Percentiles rank a stretch among this genome's conserved stretches.
Evolutionary conservation across 1,140 invertebrate species (phyloP).

Genomic region (Marisa cornuarietis): DNA sequence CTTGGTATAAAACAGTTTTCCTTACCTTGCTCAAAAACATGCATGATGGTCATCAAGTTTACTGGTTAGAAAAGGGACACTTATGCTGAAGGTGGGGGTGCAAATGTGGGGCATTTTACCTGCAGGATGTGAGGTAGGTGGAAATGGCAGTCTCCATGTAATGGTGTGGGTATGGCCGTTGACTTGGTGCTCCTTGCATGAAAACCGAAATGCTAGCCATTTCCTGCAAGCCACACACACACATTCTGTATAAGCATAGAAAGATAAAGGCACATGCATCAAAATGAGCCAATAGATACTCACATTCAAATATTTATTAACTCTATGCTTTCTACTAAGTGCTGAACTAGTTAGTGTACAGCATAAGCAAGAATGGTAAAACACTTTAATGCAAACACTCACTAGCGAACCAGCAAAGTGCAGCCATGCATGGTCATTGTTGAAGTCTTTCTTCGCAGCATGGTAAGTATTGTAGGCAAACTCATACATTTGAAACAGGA

Average conservation of each 20-base stretch:
- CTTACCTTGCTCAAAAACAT: no score
- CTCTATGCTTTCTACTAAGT: no score
- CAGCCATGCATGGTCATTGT: constrained; percentile 94
- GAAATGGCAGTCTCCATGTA: constrained; percentile 94
- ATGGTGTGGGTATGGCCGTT: constrained; percentile 71
- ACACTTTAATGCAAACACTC: constrained; percentile 21
- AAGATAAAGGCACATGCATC: not conserved
- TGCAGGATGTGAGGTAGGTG: constrained; percentile 86
- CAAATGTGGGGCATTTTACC: constrained; percentile 60
- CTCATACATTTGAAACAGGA: constrained; percentile 94
- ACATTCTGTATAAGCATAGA: not conserved
- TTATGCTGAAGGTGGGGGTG: not conserved
- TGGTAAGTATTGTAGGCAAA: constrained; percentile 94
- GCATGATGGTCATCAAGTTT: no score
- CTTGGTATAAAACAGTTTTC: no score
- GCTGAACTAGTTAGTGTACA: no score
- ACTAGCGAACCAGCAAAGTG: constrained; percentile 91
- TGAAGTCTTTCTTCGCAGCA: constrained; percentile 94
- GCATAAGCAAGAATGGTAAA: no score
- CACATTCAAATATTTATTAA: not conserved
- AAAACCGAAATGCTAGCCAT: constrained; percentile 94
- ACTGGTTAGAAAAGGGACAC: not conserved
- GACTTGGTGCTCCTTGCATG: constrained; percentile 78
- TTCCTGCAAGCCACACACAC: constrained; percentile 70
- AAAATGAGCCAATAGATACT: not conserved